Evolutionary conservation across 2,113 vertebrate genomes (phyloP).

Genomic region (Heliornis fulica): DNA sequence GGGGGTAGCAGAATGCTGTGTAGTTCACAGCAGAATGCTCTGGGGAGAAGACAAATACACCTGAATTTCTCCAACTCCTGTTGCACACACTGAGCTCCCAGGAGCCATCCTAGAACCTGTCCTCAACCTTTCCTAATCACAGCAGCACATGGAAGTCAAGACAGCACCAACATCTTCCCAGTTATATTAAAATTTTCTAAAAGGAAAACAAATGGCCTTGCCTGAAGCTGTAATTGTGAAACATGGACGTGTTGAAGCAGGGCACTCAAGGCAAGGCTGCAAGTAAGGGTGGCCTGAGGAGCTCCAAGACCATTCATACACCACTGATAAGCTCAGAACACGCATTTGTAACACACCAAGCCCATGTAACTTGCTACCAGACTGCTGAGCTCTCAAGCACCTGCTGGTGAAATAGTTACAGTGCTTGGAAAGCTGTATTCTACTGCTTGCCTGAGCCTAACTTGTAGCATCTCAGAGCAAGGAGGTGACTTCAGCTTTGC

Average conservation of each 20-base stretch:
- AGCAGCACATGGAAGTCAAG: neutral
- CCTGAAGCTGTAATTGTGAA: neutral
- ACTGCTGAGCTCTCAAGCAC: too few species aligned
- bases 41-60: neutral
- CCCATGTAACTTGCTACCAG: neutral
- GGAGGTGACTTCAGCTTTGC: neutral
- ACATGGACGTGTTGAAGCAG: neutral
- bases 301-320: neutral
- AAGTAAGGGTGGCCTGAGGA: rapidly evolving
- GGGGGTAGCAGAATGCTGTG: neutral
- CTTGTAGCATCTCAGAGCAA: neutral
- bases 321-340: neutral
- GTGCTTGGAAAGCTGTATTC: neutral
- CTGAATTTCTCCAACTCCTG: neutral
- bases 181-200: neutral
- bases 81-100: neutral
- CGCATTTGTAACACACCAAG: rapidly evolving
- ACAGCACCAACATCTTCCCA: neutral
- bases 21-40: neutral
- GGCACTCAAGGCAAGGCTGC: neutral
- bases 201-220: neutral
- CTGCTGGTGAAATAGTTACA: neutral
- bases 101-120: neutral
- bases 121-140: neutral
- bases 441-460: neutral